These are phyloP conservation scores for Bothrops jararaca DNA, from an alignment of 2,113 vertebrate genomes.

Conservation along the genomic window DNA sequence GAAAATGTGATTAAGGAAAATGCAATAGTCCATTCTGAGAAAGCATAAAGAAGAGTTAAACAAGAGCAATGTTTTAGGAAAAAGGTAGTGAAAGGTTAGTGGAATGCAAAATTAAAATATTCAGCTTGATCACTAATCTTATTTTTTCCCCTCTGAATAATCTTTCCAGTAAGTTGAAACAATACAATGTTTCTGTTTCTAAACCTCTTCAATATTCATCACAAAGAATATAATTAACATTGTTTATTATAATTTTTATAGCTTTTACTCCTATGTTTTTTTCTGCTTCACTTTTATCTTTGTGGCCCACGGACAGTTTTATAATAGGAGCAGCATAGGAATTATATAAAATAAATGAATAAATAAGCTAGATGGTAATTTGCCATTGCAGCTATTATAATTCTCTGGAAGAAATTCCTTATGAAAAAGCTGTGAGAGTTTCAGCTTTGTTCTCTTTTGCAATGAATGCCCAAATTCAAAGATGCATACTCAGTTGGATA, in stretches of 20 bases:
- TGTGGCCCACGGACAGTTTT: neutral
- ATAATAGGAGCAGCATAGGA: neutral
- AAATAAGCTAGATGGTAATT: neutral
- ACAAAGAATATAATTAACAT: neutral
- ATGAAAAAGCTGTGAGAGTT: neutral
- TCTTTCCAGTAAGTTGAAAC: neutral
- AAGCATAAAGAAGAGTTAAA: rapidly evolving
- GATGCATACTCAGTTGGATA: neutral
- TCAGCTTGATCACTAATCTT: neutral
- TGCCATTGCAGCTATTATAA: neutral
- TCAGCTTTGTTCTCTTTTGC: neutral
- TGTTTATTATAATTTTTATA: neutral
- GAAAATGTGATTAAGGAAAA: neutral
- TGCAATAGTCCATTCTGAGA: neutral
- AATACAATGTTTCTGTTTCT: neutral
- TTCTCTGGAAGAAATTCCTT: neutral
- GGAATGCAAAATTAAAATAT: neutral
- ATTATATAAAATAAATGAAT: neutral
- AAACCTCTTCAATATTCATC: neutral
- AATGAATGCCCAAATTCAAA: neutral
- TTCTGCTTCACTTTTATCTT: neutral
- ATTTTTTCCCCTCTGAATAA: neutral
- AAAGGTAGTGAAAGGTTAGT: neutral
- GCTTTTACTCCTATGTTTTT: neutral
- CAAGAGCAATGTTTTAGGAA: neutral